phyloP scores from a whole-genome alignment of 2,888 invertebrate species.

The Boloria selene region DNA sequence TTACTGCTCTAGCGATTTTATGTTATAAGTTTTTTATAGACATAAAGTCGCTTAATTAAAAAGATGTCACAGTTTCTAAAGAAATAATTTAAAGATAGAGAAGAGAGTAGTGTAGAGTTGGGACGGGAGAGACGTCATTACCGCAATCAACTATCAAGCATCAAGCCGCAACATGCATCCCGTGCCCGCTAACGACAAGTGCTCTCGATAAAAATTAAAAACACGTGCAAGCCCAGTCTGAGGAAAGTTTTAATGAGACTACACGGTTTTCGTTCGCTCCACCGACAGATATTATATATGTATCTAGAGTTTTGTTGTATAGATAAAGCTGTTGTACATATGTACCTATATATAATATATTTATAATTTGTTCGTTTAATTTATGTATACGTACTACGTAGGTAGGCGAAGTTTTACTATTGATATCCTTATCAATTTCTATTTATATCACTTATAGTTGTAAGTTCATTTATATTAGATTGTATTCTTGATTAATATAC shows the following conservation, averaged over 20 bases:
- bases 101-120: conserved; percentile 62
- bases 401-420: neutral
- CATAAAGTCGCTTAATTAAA: conserved; percentile 53
- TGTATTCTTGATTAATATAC: too few relatives aligned
- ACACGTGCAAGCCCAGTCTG: conserved; percentile 80
- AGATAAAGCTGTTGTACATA: neutral
- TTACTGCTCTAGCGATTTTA: conserved; percentile 28
- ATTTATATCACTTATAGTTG: too few relatives aligned
- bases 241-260: conserved; percentile 82
- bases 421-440: too few relatives aligned
- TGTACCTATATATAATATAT: too few relatives aligned
- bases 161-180: conserved; percentile 62
- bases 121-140: conserved; percentile 74
- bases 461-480: too few relatives aligned
- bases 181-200: conserved; percentile 71
- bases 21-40: conserved; percentile 33
- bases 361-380: conserved; percentile 3
- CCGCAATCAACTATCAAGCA: conserved; percentile 82
- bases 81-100: conserved; percentile 75
- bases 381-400: neutral
- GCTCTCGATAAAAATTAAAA: conserved; percentile 83
- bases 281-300: conserved; percentile 52
- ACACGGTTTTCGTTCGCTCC: conserved; percentile 64
- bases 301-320: conserved; percentile 17
- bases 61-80: conserved; percentile 69